A percentile compares a stretch with the other conserved stretches of the same genome.
Evolutionary conservation across 1,140 invertebrate genomes (phyloP).

Genomic region (Tyrophagus putrescentiae): DNA sequence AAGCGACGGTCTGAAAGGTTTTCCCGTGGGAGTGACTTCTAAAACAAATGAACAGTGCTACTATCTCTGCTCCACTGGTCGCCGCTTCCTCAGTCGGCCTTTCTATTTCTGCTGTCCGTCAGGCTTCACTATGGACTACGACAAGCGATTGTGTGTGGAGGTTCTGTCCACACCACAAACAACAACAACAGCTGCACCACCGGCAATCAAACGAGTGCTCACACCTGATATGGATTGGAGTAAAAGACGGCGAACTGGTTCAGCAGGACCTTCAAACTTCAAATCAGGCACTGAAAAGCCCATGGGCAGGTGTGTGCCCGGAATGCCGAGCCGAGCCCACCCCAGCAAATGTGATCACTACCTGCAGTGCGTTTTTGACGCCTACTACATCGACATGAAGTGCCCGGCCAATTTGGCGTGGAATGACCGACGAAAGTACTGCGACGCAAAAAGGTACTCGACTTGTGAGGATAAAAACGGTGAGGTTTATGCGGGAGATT

Average conservation of each 20-base stretch:
- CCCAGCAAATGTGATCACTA: neutral
- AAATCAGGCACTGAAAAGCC: neutral
- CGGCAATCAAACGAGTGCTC: neutral
- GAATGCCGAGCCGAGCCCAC: too few species aligned
- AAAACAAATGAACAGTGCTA: constrained; percentile 2
- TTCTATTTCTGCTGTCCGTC: constrained; percentile 8
- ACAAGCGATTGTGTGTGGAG: constrained; percentile 6
- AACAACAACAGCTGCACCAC: neutral
- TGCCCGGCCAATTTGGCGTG: neutral
- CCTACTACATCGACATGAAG: neutral
- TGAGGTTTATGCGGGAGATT: too few species aligned
- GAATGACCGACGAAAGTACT: neutral
- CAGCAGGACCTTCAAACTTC: neutral
- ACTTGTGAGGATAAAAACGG: too few species aligned
- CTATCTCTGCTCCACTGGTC: neutral
- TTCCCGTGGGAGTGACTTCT: too few species aligned
- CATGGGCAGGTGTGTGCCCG: too few species aligned
- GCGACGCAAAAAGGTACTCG: too few species aligned
- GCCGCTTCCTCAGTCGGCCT: neutral
- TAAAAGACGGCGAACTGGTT: neutral
- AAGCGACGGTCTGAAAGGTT: too few species aligned
- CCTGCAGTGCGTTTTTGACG: neutral
- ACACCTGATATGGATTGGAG: neutral
- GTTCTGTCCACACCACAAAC: neutral
- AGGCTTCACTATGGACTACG: constrained; percentile 4